Base-by-base conservation (phyloP, 1,140 invertebrate genomes). In the Danaus plexippus region DNA sequence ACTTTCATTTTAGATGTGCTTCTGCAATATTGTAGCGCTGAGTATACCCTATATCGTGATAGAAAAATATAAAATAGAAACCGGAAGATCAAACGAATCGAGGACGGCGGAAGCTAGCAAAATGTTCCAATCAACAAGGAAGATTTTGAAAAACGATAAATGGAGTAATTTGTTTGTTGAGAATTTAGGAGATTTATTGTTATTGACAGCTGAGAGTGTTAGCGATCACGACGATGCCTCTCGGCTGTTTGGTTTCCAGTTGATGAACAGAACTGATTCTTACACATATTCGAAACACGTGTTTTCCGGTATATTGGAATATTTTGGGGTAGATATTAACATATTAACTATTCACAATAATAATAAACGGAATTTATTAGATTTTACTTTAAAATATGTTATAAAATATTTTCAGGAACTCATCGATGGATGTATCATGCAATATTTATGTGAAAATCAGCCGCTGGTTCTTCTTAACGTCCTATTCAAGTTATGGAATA, bases 361-460 rank as follows among this genome's bases (percentile, higher is more conserved):
- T 52, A 49, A 50, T 58, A 49, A 49, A 10, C 43, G 42, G 47
- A 42, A 52, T 43, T 49, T 47, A 13, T 47, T 43, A 45, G 9
- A 50, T 56, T 42, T 59, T 59, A 47, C 52, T 57, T 51, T 57
- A 12, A 52, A 45, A 18, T 9, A 11, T 43, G 44, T 59, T 5
- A 22, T n/a, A 22, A 9, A 48, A 65, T 58, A 60, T 12, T 84
- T 80, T 58, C 64, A 87, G 84, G 75, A 79, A 47, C 63, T 75
- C 8, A 77, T 74, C 12, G 71, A 77, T 49, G 71, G 67, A 22
- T 72, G 77, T 43, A 72, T 87, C 13, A 70, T 84, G 60, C 63
- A 80, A 40, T 79, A 83, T 57, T 61, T 87, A 3, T 87, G 83
- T 53, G 67, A 71, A 56, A 69, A 81, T n/a, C 77, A 88, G 59